Conservation (phyloP, 2,797 vertebrate genomes). For the Mus spretus region DNA sequence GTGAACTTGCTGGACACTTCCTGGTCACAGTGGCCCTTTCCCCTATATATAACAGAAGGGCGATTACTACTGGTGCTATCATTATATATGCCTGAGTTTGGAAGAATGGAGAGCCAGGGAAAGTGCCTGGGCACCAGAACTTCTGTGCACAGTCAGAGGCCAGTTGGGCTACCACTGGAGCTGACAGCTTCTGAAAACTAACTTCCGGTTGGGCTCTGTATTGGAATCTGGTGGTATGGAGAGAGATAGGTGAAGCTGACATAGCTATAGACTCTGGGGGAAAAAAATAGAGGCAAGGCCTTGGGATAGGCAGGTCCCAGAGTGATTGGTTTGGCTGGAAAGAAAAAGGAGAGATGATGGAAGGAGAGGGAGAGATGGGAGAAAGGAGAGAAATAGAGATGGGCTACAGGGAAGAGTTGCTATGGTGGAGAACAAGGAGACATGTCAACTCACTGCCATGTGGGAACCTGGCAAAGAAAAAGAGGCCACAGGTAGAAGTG, state of each 20-base stretch:
- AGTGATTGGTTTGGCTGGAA: background rate
- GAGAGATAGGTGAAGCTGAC: accelerated
- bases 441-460: background rate
- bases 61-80: accelerated
- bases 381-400: background rate
- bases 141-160: background rate
- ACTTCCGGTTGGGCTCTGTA: background rate
- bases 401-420: background rate
- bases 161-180: background rate
- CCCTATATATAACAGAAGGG: background rate
- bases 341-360: background rate
- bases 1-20: background rate
- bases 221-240: background rate
- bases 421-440: background rate
- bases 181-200: background rate
- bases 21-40: background rate
- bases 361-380: background rate
- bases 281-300: background rate
- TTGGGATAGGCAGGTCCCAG: background rate
- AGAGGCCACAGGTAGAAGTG: background rate
- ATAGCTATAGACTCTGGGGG: background rate
- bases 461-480: background rate
- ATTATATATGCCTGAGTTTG: background rate
- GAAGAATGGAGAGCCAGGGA: background rate
- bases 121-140: background rate